phyloP scores from a whole-genome alignment of 2,113 vertebrate species.

The Ailuropoda melanoleuca region DNA sequence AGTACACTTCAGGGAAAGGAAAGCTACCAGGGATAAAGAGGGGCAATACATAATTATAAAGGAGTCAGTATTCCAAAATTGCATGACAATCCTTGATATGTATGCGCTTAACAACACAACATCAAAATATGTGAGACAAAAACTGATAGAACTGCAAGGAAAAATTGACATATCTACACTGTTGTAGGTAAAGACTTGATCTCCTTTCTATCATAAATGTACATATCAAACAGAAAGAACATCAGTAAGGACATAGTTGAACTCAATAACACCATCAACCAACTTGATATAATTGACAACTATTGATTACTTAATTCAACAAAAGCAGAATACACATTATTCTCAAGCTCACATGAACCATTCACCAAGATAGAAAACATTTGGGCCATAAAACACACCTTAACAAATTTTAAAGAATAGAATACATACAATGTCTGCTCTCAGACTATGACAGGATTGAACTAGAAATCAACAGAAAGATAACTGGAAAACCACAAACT shows the following conservation, averaged over 20 bases:
- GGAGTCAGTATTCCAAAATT: neutral
- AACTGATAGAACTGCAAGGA: neutral
- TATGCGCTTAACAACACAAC: neutral
- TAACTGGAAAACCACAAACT: neutral
- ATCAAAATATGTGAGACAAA: neutral
- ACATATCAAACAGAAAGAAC: neutral
- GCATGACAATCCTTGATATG: neutral
- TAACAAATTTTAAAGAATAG: neutral
- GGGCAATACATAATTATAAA: neutral
- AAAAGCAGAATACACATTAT: neutral
- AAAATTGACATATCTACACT: neutral
- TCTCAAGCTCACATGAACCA: neutral
- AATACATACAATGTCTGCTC: neutral
- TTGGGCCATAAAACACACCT: neutral
- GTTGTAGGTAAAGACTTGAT: neutral
- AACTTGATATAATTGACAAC: neutral
- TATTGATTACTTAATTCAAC: neutral
- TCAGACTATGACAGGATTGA: neutral
- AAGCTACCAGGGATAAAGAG: neutral
- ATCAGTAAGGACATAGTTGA: neutral
- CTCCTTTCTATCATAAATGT: neutral
- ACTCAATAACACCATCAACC: neutral
- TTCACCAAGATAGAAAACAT: neutral
- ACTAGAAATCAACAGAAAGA: neutral
- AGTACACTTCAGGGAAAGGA: neutral